A percentile compares a stretch with the other conserved stretches of the same genome.
These are phyloP conservation scores for Acromyrmex heyeri DNA, from an alignment of 1,140 invertebrate genomes.

Conservation along the genomic window DNA sequence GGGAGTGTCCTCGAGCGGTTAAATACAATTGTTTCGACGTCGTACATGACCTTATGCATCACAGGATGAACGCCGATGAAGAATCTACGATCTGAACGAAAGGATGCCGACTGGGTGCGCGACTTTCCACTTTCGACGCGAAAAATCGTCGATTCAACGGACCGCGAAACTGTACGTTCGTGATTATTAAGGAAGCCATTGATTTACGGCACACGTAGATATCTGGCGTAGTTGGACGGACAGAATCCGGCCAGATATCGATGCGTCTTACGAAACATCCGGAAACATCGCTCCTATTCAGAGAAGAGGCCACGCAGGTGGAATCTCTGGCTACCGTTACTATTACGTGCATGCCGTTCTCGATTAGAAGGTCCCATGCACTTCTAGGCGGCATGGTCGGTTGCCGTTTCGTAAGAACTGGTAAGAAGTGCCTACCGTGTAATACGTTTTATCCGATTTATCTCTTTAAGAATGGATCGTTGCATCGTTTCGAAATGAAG, in stretches of 20 bases:
- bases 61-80: neutral
- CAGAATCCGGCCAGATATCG: neutral
- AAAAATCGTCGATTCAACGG: slow-evolving; percentile 31
- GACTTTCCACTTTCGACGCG: slow-evolving; percentile 43
- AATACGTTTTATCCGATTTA: slow-evolving; percentile 47
- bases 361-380: slow-evolving; percentile 8
- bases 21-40: slow-evolving; percentile 1
- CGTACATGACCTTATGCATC: neutral
- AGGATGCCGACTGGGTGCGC: neutral
- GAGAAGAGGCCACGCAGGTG: slow-evolving; percentile 9
- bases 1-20: neutral
- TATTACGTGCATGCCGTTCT: slow-evolving; percentile 37
- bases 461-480: slow-evolving; percentile 62
- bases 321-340: slow-evolving; percentile 4
- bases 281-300: slow-evolving; percentile 20
- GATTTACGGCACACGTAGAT: neutral
- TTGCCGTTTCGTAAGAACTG: slow-evolving; percentile 36
- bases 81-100: neutral
- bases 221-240: neutral
- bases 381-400: neutral
- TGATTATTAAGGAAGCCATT: slow-evolving; percentile 45
- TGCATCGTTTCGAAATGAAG: neutral
- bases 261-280: slow-evolving; percentile 37
- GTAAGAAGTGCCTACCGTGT: slow-evolving; percentile 12
- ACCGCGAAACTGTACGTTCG: slow-evolving; percentile 28